Evolutionary conservation across 2,113 vertebrate species (phyloP).

Genomic region (Sitta europaea): DNA sequence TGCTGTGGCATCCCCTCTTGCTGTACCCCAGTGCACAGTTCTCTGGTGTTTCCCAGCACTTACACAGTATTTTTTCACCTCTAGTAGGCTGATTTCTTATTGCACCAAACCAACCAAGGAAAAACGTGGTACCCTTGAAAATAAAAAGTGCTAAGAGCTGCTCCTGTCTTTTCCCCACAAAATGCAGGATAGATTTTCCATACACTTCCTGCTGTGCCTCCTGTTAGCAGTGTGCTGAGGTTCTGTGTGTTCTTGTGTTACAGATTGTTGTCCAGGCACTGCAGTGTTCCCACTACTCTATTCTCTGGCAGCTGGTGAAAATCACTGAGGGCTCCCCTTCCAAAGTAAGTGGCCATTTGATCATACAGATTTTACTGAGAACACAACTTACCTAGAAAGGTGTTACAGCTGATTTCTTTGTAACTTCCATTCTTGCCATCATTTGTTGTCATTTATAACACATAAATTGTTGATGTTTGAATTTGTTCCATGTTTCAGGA

Average conservation of each 20-base stretch:
- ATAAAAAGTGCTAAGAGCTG: neutral
- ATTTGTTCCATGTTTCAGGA: neutral
- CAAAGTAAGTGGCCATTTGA: slow-evolving; percentile 81
- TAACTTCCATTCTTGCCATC: neutral
- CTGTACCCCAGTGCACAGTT: neutral
- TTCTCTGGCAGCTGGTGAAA: slow-evolving; percentile 99
- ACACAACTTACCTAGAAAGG: neutral
- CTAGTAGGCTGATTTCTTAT: neutral
- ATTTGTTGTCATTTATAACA: neutral
- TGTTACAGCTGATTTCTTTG: neutral
- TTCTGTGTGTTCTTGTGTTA: slow-evolving; percentile 55
- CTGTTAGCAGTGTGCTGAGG: neutral
- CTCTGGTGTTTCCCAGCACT: neutral
- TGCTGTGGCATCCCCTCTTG: neutral
- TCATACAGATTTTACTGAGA: neutral
- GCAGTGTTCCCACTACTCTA: slow-evolving; percentile 98
- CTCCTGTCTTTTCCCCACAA: neutral
- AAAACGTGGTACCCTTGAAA: neutral
- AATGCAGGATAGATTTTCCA: neutral
- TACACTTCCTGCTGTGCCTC: neutral
- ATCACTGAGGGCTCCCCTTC: slow-evolving; percentile 95
- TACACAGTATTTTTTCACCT: neutral
- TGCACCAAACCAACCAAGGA: neutral
- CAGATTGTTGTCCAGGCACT: slow-evolving; percentile 97
- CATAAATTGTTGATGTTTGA: neutral